Percentiles rank a stretch among this genome's conserved stretches.
These are phyloP conservation scores for Addax nasomaculatus DNA, from an alignment of 2,113 vertebrate species.

Conservation along the genomic window DNA sequence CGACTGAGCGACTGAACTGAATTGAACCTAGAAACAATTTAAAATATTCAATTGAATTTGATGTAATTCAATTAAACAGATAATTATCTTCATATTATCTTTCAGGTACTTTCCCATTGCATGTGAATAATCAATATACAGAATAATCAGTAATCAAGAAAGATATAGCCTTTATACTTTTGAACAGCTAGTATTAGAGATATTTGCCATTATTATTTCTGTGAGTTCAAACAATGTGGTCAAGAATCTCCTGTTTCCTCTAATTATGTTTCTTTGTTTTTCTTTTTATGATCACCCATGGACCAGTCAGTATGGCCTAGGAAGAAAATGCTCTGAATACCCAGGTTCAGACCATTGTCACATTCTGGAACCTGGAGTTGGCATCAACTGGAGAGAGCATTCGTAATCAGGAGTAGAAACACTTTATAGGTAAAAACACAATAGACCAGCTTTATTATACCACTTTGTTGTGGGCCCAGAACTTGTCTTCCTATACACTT, in stretches of 20 bases:
- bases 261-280: neutral
- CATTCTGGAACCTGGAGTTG: neutral
- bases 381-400: neutral
- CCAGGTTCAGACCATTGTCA: neutral
- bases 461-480: neutral
- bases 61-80: slow-evolving; percentile 39
- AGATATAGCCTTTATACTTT: neutral
- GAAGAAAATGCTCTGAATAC: neutral
- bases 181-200: neutral
- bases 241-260: neutral
- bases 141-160: neutral
- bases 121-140: neutral
- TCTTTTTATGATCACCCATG: neutral
- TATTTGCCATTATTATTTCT: neutral
- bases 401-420: neutral
- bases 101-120: neutral
- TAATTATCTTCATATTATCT: neutral
- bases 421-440: neutral
- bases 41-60: neutral
- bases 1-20: too few relatives aligned
- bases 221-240: neutral
- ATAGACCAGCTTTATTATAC: neutral
- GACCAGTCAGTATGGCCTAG: neutral
- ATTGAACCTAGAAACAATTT: neutral
- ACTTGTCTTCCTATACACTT: neutral